phyloP scores from a whole-genome alignment of 1,140 invertebrate species.

The Drosophila orosa region DNA sequence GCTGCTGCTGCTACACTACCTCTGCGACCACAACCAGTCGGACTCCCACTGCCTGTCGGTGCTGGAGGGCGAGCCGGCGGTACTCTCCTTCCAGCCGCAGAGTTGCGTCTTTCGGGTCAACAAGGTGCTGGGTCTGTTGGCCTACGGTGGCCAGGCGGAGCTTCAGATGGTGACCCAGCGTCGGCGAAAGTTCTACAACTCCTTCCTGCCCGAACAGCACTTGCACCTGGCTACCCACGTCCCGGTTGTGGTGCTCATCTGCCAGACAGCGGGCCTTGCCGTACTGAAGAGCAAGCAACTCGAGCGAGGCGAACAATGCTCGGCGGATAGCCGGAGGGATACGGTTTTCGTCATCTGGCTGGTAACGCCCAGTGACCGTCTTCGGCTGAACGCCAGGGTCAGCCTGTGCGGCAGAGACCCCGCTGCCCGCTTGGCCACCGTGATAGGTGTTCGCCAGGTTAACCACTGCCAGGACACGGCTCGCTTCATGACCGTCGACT shows the following conservation, averaged over 20 bases:
- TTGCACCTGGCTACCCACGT: constrained; percentile 31
- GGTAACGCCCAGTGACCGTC: constrained; percentile 39
- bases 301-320: neutral
- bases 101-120: constrained; percentile 28
- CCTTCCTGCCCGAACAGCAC: constrained; percentile 29
- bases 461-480: constrained; percentile 10
- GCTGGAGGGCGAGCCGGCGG: constrained; percentile 19
- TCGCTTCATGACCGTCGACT: constrained; percentile 31
- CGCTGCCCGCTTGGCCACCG: constrained; percentile 6
- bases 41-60: constrained; percentile 25
- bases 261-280: constrained; percentile 29
- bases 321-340: neutral
- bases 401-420: constrained; percentile 50
- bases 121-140: constrained; percentile 52
- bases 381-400: constrained; percentile 42
- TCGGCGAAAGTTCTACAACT: constrained; percentile 17
- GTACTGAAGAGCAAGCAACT: neutral
- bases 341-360: constrained; percentile 60
- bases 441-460: constrained; percentile 32
- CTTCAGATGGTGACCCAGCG: neutral
- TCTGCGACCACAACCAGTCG: constrained; percentile 50
- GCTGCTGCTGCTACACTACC: constrained; percentile 62
- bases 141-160: constrained; percentile 25
- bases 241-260: constrained; percentile 58
- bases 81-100: constrained; percentile 43